These are phyloP conservation scores for Microtus pennsylvanicus DNA, from an alignment of 2,113 vertebrate genomes.

Conservation along the genomic window DNA sequence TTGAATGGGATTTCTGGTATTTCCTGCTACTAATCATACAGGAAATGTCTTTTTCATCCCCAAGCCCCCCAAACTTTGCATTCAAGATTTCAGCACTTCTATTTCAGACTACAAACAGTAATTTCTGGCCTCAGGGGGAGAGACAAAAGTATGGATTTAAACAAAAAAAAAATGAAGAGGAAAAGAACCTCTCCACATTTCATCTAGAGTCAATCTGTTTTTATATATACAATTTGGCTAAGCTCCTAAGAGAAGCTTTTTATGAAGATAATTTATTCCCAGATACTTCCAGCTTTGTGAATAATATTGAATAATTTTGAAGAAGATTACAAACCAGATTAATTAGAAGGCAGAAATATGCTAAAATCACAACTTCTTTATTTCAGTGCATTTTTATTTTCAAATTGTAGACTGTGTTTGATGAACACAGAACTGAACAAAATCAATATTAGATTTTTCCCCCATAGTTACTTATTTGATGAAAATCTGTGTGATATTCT, in stretches of 20 bases:
- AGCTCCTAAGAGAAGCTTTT: neutral
- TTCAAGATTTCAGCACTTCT: constrained; percentile 64
- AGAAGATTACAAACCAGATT: constrained; percentile 8
- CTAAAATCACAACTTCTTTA: constrained; percentile 39
- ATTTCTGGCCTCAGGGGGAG: neutral
- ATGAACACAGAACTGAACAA: neutral
- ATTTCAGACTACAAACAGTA: constrained; percentile 52
- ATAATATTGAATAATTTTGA: neutral
- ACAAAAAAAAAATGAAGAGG: neutral
- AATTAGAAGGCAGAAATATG: constrained; percentile 36
- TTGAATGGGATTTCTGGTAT: constrained; percentile 72
- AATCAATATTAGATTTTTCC: neutral
- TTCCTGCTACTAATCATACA: constrained; percentile 72
- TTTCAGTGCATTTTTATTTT: constrained; percentile 29
- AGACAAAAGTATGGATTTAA: constrained; percentile 38
- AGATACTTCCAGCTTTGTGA: constrained; percentile 39
- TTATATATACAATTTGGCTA: neutral
- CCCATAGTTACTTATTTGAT: constrained; percentile 22
- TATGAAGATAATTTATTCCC: constrained; percentile 3
- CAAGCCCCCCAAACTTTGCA: neutral
- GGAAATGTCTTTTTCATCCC: constrained; percentile 71
- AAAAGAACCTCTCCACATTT: neutral
- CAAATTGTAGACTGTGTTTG: neutral
- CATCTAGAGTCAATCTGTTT: neutral
- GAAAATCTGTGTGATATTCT: constrained; percentile 4